A percentile compares a stretch with the other conserved stretches of the same genome.
phyloP scores from a whole-genome alignment of 2,797 vertebrate genomes.

The Remorina albescens region DNA sequence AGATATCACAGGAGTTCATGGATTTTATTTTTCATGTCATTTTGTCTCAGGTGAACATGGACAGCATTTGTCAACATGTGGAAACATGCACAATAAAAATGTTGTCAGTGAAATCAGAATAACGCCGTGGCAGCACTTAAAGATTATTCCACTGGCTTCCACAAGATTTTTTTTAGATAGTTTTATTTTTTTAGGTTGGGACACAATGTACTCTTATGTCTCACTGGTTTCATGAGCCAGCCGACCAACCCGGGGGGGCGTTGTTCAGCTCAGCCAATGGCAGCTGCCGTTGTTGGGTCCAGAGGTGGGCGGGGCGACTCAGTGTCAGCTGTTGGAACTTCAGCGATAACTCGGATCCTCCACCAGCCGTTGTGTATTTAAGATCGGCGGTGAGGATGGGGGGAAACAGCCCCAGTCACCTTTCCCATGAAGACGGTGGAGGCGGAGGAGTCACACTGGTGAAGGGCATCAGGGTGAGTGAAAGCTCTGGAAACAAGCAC shows the following conservation, averaged over 20 bases:
- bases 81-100: constrained; percentile 13
- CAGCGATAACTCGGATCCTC: constrained; percentile 1
- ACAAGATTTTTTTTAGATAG: not conserved
- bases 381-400: constrained; percentile 68
- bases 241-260: constrained; percentile 66
- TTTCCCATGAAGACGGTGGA: constrained; percentile 59
- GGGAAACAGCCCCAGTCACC: constrained; percentile 77
- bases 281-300: constrained; percentile 23
- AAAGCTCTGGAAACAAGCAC: not conserved
- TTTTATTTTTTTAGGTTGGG: constrained; percentile 2
- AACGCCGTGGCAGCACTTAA: not conserved
- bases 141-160: not conserved
- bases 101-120: constrained; percentile 40
- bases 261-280: constrained; percentile 75
- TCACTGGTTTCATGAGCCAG: not conserved
- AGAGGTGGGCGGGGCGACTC: constrained; percentile 46
- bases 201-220: constrained; percentile 69
- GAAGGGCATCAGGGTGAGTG: constrained; percentile 85
- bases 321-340: constrained; percentile 17
- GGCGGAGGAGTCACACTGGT: constrained; percentile 73
- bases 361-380: constrained; percentile 30
- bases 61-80: constrained; percentile 19
- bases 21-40: constrained; percentile 8
- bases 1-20: not conserved
- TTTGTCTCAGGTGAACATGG: constrained; percentile 50